Conservation (phyloP, 1,140 invertebrate species). For the Caenorhabditis brenneri region DNA sequence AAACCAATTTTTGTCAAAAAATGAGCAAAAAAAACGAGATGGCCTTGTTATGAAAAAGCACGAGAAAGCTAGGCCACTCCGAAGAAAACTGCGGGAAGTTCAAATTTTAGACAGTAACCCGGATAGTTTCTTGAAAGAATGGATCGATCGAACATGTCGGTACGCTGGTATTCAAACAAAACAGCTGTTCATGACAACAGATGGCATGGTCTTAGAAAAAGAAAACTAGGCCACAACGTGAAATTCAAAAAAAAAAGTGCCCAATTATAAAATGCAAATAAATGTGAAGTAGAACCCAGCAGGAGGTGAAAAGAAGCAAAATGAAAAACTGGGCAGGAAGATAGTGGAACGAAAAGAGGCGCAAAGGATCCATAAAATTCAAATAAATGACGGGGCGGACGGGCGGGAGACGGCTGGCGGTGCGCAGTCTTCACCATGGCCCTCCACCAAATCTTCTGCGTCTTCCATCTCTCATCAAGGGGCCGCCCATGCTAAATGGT, state of each 20-base stretch:
- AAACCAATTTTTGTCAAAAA: background rate
- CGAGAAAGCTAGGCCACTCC: background rate
- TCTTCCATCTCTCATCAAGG: conserved; percentile 12
- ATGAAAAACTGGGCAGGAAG: background rate
- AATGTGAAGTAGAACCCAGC: conserved; percentile 21
- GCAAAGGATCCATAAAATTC: conserved; percentile 42
- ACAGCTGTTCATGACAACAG: background rate
- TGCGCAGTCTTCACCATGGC: conserved; percentile 28
- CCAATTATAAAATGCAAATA: conserved; percentile 43
- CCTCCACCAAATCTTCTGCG: conserved; percentile 14
- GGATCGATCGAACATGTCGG: background rate
- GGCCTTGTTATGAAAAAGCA: background rate
- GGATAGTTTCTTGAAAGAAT: background rate
- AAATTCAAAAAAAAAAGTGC: background rate
- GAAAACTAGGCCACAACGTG: background rate
- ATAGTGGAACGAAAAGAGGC: conserved; percentile 38
- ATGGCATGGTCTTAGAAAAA: background rate
- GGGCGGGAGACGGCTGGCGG: background rate
- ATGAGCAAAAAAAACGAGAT: background rate
- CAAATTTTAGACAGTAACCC: background rate
- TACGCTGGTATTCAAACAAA: background rate
- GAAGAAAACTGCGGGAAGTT: background rate
- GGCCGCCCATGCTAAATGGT: conserved; percentile 41
- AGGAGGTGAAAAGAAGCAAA: conserved; percentile 14
- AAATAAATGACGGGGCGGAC: conserved; percentile 30